phyloP scores from a whole-genome alignment of 2,113 vertebrate genomes.

The Gymnarchus niloticus region DNA sequence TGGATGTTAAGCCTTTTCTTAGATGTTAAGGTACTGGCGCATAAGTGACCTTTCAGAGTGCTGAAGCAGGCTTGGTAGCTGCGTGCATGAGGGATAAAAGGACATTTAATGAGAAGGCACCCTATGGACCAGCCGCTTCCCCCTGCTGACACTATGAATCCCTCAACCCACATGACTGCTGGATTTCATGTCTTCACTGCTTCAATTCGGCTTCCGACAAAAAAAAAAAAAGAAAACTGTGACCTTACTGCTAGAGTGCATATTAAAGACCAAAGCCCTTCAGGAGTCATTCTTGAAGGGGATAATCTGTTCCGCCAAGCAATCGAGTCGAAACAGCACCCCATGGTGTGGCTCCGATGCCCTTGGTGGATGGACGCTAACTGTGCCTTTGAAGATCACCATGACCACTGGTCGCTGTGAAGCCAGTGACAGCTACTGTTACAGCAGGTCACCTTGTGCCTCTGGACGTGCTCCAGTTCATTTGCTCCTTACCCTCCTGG shows the following conservation, averaged over 20 bases:
- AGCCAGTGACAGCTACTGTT: background rate
- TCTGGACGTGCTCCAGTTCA: conserved; percentile 12
- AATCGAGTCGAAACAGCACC: background rate
- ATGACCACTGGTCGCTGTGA: too few relatives aligned
- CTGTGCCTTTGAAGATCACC: too few relatives aligned
- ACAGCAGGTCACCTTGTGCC: conserved; percentile 30
- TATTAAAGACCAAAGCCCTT: background rate
- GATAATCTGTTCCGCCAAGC: background rate
- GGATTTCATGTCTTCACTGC: too few relatives aligned
- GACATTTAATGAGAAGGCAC: background rate
- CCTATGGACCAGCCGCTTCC: background rate
- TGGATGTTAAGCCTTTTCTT: too few relatives aligned
- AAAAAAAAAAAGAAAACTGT: too few relatives aligned
- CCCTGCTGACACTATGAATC: background rate
- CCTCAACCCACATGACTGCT: too few relatives aligned
- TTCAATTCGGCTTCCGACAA: too few relatives aligned
- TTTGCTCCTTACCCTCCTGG: background rate
- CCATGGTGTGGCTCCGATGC: background rate
- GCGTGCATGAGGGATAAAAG: too few relatives aligned
- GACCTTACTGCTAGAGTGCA: background rate
- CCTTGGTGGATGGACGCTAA: too few relatives aligned
- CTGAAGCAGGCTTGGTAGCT: background rate
- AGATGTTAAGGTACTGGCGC: too few relatives aligned
- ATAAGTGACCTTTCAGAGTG: conserved; percentile 11
- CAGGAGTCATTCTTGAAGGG: background rate